These are phyloP conservation scores for Lasiommata megera DNA, from an alignment of 2,888 invertebrate species.

Conservation along the genomic window DNA sequence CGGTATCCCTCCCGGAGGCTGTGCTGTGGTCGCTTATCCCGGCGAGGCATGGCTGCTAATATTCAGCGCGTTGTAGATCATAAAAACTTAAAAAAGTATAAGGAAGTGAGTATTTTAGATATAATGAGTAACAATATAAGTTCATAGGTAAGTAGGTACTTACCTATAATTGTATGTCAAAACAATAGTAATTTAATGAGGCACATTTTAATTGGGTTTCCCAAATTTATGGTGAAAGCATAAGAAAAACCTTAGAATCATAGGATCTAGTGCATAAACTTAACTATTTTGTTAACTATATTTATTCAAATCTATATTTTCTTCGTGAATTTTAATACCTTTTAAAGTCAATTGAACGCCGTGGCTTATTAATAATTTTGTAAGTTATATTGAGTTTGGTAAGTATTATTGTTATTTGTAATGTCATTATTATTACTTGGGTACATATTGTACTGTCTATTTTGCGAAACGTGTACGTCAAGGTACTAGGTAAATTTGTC, in stretches of 20 bases:
- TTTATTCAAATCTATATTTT: too few relatives aligned
- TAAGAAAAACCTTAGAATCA: too few relatives aligned
- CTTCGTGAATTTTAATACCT: too few relatives aligned
- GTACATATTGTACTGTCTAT: neutral
- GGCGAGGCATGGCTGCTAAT: conserved; percentile 58
- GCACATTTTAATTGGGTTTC: too few relatives aligned
- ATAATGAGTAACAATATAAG: too few relatives aligned
- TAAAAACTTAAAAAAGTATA: neutral
- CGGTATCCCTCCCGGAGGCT: conserved; percentile 55
- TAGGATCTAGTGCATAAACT: too few relatives aligned
- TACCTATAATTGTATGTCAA: neutral
- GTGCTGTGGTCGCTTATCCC: conserved; percentile 64
- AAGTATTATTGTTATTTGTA: conserved; percentile 25
- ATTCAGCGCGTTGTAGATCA: neutral
- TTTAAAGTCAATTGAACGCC: too few relatives aligned
- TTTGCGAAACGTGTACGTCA: conserved; percentile 6
- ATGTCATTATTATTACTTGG: neutral
- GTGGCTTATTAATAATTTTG: conserved; percentile 10
- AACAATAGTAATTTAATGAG: too few relatives aligned
- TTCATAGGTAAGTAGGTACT: conserved; percentile 31
- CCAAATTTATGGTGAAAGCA: too few relatives aligned
- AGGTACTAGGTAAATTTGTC: conserved; percentile 23
- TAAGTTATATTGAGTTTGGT: conserved; percentile 21
- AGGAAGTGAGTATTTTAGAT: too few relatives aligned
- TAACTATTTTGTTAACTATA: too few relatives aligned